Percentiles rank a stretch among this genome's conserved stretches.
phyloP scores from a whole-genome alignment of 2,888 invertebrate genomes.

The Drosophila dives region DNA sequence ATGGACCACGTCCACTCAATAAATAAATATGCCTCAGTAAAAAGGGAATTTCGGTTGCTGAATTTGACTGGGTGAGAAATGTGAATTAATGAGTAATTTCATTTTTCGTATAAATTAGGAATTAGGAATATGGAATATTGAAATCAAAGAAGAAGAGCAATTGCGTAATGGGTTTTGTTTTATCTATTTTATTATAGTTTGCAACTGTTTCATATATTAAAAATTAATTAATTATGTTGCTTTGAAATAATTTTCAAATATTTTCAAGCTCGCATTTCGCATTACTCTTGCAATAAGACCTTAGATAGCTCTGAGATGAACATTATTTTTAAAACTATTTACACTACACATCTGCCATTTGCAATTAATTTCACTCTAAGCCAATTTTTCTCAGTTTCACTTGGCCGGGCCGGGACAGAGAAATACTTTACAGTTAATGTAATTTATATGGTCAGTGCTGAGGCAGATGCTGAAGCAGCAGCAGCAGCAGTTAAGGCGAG shows the following conservation, averaged over 20 bases:
- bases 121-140: background rate
- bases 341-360: slow-evolving; percentile 36
- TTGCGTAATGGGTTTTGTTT: background rate
- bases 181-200: background rate
- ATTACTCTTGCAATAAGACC: slow-evolving; percentile 22
- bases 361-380: slow-evolving; percentile 62
- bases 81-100: background rate
- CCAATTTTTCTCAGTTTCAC: slow-evolving; percentile 57
- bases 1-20: slow-evolving; percentile 20
- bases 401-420: slow-evolving; percentile 43
- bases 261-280: slow-evolving; percentile 9
- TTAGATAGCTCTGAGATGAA: slow-evolving; percentile 11
- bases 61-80: slow-evolving; percentile 23
- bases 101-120: background rate
- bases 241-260: background rate
- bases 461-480: slow-evolving; percentile 17
- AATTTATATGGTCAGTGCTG: slow-evolving; percentile 60
- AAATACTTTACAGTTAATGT: slow-evolving; percentile 67
- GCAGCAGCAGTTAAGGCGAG: slow-evolving; percentile 29
- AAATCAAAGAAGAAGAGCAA: background rate
- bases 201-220: background rate
- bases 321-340: slow-evolving; percentile 51
- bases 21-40: slow-evolving; percentile 7
- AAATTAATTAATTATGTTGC: background rate
- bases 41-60: slow-evolving; percentile 3